A percentile compares a stretch with the other conserved stretches of the same genome.
phyloP scores from a whole-genome alignment of 2,888 invertebrate genomes.

The Drosophila atroscutellata region DNA sequence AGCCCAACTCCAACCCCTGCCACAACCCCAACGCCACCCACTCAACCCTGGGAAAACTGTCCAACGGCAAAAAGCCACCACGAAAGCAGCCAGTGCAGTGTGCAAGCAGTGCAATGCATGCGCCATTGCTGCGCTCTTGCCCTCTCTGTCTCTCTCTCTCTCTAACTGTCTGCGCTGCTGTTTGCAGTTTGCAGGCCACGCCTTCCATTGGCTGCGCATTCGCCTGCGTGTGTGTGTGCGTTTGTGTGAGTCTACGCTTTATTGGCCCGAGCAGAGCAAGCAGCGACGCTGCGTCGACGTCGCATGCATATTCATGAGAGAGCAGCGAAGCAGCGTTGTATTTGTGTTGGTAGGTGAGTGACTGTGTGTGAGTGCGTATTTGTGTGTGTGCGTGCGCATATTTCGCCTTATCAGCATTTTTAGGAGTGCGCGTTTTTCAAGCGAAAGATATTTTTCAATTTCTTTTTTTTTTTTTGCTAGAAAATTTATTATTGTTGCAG shows the following conservation, averaged over 20 bases:
- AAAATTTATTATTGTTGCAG: conserved; percentile 79
- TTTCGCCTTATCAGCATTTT: conserved; percentile 79
- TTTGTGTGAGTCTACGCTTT: conserved; percentile 49
- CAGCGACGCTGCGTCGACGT: conserved; percentile 58
- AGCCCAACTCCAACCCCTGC: conserved; percentile 3
- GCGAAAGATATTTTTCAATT: conserved; percentile 63
- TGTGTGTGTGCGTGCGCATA: conserved; percentile 64
- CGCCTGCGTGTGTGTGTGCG: conserved; percentile 35
- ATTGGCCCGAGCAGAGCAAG: conserved; percentile 56
- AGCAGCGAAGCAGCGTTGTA: conserved; percentile 33
- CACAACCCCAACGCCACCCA: conserved; percentile 1
- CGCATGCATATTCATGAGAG: conserved; percentile 78
- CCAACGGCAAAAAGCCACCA: conserved; percentile 42
- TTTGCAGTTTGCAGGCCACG: conserved; percentile 56
- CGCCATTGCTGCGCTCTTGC: conserved; percentile 61
- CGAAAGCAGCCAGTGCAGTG: conserved; percentile 44
- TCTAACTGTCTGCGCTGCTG: background rate
- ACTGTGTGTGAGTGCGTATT: conserved; percentile 11
- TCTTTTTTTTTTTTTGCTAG: conserved; percentile 42
- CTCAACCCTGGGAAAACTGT: conserved; percentile 4
- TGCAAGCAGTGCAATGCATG: conserved; percentile 60
- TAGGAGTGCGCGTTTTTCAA: conserved; percentile 65
- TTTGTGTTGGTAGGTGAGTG: conserved; percentile 23
- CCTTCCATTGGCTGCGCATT: conserved; percentile 50
- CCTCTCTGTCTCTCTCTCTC: conserved; percentile 35